phyloP scores from a whole-genome alignment of 2,797 vertebrate genomes.

The Girardinus metallicus region DNA sequence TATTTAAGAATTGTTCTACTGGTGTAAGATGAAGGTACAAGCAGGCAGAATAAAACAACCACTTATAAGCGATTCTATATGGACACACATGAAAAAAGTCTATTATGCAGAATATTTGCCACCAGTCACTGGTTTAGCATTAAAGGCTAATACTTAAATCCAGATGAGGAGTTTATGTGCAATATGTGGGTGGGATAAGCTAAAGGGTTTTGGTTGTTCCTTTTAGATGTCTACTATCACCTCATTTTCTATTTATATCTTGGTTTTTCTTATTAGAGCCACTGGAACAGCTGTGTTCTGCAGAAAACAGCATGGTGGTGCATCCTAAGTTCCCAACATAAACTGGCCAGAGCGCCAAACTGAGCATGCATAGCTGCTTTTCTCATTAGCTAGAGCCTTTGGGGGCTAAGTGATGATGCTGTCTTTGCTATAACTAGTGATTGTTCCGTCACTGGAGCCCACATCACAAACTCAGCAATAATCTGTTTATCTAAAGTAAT shows the following conservation, averaged over 20 bases:
- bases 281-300: constrained; percentile 15
- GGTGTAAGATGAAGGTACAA: background rate
- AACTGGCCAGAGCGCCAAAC: background rate
- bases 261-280: constrained; percentile 54
- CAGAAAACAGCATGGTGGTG: constrained; percentile 10
- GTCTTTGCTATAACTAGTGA: too few relatives aligned
- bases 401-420: background rate
- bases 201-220: constrained; percentile 18
- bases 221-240: constrained; percentile 23
- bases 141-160: background rate
- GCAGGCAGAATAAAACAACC: background rate
- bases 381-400: background rate
- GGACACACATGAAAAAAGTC: background rate
- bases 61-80: background rate
- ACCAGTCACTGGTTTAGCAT: background rate
- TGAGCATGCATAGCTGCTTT: background rate
- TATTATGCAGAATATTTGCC: background rate
- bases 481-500: background rate
- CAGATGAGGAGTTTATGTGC: constrained; percentile 51
- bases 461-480: background rate
- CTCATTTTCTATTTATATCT: constrained; percentile 61
- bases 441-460: background rate
- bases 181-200: constrained; percentile 28
- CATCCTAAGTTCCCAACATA: background rate
- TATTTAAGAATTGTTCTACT: background rate